These are phyloP conservation scores for Alethe castanea DNA, from an alignment of 2,113 vertebrate species.

Conservation along the genomic window DNA sequence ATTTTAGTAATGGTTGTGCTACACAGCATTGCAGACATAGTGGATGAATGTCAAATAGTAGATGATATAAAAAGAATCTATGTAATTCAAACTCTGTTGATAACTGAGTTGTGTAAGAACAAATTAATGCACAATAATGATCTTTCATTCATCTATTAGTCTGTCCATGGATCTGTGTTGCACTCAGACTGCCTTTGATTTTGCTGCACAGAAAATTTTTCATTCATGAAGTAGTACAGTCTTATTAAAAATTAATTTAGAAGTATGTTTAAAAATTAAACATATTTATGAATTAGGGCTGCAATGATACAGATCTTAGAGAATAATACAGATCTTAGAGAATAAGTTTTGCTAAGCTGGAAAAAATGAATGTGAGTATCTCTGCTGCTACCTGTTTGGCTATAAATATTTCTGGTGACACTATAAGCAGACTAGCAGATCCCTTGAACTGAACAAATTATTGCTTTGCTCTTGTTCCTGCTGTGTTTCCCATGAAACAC, in stretches of 20 bases:
- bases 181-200: slow-evolving; percentile 22
- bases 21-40: background rate
- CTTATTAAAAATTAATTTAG: slow-evolving; percentile 55
- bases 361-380: background rate
- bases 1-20: background rate
- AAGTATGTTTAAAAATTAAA: slow-evolving; percentile 57
- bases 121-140: background rate
- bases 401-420: background rate
- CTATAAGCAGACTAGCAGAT: background rate
- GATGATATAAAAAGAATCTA: background rate
- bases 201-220: slow-evolving; percentile 6
- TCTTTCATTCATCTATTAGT: background rate
- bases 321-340: background rate
- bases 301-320: background rate
- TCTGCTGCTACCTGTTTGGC: background rate
- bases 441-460: background rate
- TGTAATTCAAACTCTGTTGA: background rate
- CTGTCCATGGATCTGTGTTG: background rate
- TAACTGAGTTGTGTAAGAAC: background rate
- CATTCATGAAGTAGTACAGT: background rate
- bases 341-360: background rate
- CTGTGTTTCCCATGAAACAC: background rate
- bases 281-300: slow-evolving; percentile 21
- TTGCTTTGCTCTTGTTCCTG: background rate
- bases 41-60: background rate